Evolutionary conservation across 37 sponge, comb jelly and placozoan species (phyloP).

Genomic region (Axinella damicornis): DNA sequence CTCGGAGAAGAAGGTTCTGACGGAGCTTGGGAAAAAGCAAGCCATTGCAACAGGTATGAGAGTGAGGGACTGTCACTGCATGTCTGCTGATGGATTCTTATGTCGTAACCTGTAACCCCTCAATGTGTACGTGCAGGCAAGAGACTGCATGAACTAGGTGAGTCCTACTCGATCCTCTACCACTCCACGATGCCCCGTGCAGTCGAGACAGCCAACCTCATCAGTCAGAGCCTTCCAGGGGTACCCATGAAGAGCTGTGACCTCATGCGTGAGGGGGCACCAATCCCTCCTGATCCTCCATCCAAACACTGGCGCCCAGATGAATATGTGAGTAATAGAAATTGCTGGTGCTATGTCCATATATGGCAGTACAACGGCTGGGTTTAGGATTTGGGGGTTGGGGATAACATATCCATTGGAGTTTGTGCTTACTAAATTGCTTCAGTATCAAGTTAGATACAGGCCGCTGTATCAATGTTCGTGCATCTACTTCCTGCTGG

Average conservation of each 20-base stretch:
- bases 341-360: too few relatives aligned
- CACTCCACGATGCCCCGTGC: conserved; percentile 89
- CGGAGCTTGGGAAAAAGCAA: conserved; percentile 85
- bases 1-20: conserved; percentile 58
- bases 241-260: conserved; percentile 81
- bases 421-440: too few relatives aligned
- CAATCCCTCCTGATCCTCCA: conserved; percentile 85
- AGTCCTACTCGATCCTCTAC: conserved; percentile 37
- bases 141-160: conserved; percentile 75
- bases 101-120: too few relatives aligned
- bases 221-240: conserved; percentile 59
- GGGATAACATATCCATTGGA: too few relatives aligned
- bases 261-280: conserved; percentile 91
- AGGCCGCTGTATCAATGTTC: too few relatives aligned
- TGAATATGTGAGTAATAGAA: conserved; percentile 73
- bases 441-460: too few relatives aligned
- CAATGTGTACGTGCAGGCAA: neutral
- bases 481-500: too few relatives aligned
- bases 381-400: too few relatives aligned
- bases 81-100: too few relatives aligned
- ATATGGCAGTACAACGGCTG: too few relatives aligned
- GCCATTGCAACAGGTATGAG: conserved; percentile 73
- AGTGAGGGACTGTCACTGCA: too few relatives aligned
- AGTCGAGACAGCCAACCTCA: conserved; percentile 72
- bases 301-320: conserved; percentile 82